Evolutionary conservation across 2,113 vertebrate species (phyloP).

Genomic region (Canis aureus): DNA sequence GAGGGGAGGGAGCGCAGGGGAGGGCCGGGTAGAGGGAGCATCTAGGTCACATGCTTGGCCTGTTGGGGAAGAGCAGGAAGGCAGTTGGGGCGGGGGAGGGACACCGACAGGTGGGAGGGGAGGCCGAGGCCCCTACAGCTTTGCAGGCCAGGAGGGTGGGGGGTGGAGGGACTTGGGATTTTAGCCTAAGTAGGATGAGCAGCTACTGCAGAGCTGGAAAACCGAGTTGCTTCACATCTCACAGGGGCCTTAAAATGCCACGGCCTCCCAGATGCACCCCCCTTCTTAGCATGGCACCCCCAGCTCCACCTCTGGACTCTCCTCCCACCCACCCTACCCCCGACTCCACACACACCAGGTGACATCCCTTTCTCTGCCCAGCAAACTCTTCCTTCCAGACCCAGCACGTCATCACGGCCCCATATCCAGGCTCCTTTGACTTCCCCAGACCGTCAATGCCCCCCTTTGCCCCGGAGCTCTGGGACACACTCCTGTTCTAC

Average conservation of each 20-base stretch:
- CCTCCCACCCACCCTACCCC: accelerated
- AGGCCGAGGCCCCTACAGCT: accelerated
- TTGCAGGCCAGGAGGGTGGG: background rate
- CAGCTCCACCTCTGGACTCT: background rate
- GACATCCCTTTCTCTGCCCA: background rate
- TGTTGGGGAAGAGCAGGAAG: background rate
- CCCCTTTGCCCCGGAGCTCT: background rate
- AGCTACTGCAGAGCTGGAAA: background rate
- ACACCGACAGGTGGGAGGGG: background rate
- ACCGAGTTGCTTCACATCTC: background rate
- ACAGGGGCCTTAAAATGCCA: background rate
- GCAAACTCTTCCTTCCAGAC: background rate
- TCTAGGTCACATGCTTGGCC: background rate
- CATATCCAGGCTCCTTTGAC: background rate
- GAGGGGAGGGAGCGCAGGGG: background rate
- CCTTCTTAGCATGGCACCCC: background rate
- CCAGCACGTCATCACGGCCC: background rate
- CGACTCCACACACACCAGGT: no score
- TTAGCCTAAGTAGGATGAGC: background rate
- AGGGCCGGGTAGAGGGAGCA: background rate
- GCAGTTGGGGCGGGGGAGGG: background rate
- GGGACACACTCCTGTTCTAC: background rate
- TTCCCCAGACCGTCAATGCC: background rate
- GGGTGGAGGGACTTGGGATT: background rate
- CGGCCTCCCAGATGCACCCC: background rate